Percentiles rank a stretch among this genome's conserved stretches.
Conservation (phyloP, 2,888 invertebrate species). For the Galeopsomyia nigrocyanea region DNA sequence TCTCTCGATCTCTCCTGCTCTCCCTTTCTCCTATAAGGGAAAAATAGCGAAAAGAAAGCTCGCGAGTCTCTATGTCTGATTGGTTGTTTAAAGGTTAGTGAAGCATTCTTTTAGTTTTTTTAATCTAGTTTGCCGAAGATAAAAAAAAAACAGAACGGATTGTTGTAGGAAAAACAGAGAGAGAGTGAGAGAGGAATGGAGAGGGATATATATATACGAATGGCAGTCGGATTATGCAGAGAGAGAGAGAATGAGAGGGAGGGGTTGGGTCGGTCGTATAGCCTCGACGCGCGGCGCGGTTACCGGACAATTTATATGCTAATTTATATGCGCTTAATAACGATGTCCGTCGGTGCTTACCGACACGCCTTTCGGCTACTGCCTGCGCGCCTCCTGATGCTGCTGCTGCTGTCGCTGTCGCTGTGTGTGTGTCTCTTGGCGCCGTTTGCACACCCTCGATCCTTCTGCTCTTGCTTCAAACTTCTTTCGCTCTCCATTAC, state of each 20-base stretch:
- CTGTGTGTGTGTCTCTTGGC: neutral
- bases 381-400: conserved; percentile 44
- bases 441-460: conserved; percentile 4
- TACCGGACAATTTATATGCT: conserved; percentile 68
- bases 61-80: too few relatives aligned
- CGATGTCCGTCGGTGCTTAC: conserved; percentile 67
- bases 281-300: conserved; percentile 48
- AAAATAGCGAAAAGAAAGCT: neutral
- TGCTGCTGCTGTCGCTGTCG: conserved; percentile 10
- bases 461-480: conserved; percentile 61
- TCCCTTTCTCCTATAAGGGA: neutral
- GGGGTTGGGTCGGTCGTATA: conserved; percentile 29
- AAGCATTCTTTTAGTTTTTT: too few relatives aligned
- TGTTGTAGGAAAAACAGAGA: neutral
- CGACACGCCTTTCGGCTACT: conserved; percentile 65
- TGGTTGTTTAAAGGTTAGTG: too few relatives aligned
- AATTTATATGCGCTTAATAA: conserved; percentile 69
- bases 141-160: too few relatives aligned
- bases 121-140: too few relatives aligned
- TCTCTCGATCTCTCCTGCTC: conserved; percentile 15
- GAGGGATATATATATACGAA: neutral
- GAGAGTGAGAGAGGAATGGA: neutral
- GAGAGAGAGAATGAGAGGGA: conserved; percentile 47
- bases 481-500: too few relatives aligned
- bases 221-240: conserved; percentile 62